phyloP scores from a whole-genome alignment of 2,888 invertebrate genomes.

The Miltochrista miniata region DNA sequence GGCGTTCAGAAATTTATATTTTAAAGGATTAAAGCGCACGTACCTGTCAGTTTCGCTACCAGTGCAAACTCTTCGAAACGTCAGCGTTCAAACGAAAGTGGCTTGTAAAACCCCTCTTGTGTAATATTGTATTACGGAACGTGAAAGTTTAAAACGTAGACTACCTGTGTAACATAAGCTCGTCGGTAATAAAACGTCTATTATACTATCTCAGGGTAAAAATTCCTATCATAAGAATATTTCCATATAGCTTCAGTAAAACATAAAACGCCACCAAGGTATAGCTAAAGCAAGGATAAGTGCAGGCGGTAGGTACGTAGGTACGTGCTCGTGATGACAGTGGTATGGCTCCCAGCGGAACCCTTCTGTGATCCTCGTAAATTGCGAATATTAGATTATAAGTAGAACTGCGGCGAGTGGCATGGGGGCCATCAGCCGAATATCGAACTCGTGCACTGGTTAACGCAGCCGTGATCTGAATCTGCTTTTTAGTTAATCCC shows the following conservation, averaged over 20 bases:
- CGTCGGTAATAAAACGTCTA: neutral
- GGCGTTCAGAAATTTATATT: too few relatives aligned
- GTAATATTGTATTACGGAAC: too few relatives aligned
- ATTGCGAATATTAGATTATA: constrained; percentile 84
- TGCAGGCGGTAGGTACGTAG: constrained; percentile 76
- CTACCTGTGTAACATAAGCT: neutral
- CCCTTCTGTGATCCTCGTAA: constrained; percentile 78
- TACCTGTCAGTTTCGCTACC: too few relatives aligned
- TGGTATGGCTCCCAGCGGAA: constrained; percentile 72
- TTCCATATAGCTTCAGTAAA: constrained; percentile 43
- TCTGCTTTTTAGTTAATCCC: constrained; percentile 60
- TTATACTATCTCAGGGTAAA: neutral
- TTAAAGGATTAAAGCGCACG: too few relatives aligned
- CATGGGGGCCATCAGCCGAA: constrained; percentile 72
- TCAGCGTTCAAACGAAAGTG: too few relatives aligned
- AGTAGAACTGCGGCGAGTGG: constrained; percentile 72
- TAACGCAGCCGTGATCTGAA: constrained; percentile 77
- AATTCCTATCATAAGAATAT: constrained; percentile 38
- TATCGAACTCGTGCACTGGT: constrained; percentile 73
- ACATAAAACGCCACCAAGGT: constrained; percentile 55
- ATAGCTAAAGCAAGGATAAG: constrained; percentile 67
- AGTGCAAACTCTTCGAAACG: too few relatives aligned
- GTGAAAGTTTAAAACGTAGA: neutral
- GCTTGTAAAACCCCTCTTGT: too few relatives aligned
- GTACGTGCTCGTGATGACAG: constrained; percentile 76